phyloP scores from a whole-genome alignment of 2,113 vertebrate genomes.

The Boulengeromyrus knoepffleri region DNA sequence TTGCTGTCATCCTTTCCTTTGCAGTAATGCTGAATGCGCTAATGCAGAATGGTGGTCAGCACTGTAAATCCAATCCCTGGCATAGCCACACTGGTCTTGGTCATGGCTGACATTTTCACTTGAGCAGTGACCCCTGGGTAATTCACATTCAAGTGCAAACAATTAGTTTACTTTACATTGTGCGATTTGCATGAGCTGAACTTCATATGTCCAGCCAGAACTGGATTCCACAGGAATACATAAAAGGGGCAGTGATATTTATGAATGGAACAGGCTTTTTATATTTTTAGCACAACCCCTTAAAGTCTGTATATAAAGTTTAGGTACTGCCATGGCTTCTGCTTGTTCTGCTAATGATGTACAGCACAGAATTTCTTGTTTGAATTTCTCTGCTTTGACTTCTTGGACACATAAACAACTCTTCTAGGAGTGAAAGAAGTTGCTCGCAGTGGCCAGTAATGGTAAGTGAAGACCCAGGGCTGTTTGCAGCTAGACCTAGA shows the following conservation, averaged over 20 bases:
- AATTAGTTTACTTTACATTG: not conserved
- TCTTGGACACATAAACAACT: not conserved
- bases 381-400: not conserved
- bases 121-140: not conserved
- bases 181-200: constrained; percentile 10
- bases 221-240: constrained; percentile 1
- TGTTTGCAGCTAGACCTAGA: not conserved
- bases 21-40: not conserved
- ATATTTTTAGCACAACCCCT: not conserved
- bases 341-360: not conserved
- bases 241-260: not conserved
- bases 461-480: not conserved
- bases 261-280: not conserved
- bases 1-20: not conserved
- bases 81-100: not conserved
- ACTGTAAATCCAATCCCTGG: not conserved
- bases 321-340: not conserved
- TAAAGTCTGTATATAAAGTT: not conserved
- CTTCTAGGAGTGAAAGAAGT: not conserved
- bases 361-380: not conserved
- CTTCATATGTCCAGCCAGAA: not conserved
- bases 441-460: not conserved
- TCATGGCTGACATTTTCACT: not conserved
- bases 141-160: constrained; percentile 11
- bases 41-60: not conserved